Evolutionary conservation across 2,888 invertebrate genomes (phyloP).

Genomic region (Sycophila texana): DNA sequence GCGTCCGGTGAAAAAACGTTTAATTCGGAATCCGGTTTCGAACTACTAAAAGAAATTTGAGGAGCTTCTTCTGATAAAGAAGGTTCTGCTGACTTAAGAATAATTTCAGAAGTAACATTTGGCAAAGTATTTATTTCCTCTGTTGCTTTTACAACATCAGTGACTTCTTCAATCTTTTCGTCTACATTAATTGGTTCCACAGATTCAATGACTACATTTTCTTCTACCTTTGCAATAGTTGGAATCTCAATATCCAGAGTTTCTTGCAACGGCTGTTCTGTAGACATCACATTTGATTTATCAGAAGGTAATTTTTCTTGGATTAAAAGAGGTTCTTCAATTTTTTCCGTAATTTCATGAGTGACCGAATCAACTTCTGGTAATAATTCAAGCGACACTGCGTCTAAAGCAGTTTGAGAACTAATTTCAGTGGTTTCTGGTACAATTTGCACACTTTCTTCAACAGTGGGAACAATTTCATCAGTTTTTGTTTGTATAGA

Average conservation of each 20-base stretch:
- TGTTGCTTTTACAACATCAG: not conserved
- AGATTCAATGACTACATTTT: not conserved
- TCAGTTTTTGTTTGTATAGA: constrained; percentile 65
- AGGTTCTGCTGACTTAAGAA: constrained; percentile 57
- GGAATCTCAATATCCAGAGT: not conserved
- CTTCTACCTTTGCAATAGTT: no score
- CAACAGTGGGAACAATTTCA: constrained; percentile 69
- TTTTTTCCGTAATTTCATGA: constrained; percentile 1
- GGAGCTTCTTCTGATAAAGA: constrained; percentile 33
- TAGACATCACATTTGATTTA: not conserved
- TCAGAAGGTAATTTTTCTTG: not conserved
- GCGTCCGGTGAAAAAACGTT: constrained; percentile 57
- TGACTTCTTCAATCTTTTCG: not conserved
- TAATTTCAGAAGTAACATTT: constrained; percentile 56
- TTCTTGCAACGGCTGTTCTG: not conserved
- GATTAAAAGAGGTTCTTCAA: not conserved
- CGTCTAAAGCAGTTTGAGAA: constrained; percentile 60
- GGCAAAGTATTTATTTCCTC: not conserved
- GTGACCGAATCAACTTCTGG: not conserved
- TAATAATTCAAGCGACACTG: not conserved
- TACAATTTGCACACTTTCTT: constrained; percentile 70
- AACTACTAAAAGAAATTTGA: not conserved
- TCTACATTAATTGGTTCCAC: not conserved
- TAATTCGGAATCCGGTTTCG: constrained; percentile 8
- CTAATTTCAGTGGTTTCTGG: constrained; percentile 65